A percentile compares a stretch with the other conserved stretches of the same genome.
Conservation (phyloP, 2,888 invertebrate species). For the Trachelus troglodyta region DNA sequence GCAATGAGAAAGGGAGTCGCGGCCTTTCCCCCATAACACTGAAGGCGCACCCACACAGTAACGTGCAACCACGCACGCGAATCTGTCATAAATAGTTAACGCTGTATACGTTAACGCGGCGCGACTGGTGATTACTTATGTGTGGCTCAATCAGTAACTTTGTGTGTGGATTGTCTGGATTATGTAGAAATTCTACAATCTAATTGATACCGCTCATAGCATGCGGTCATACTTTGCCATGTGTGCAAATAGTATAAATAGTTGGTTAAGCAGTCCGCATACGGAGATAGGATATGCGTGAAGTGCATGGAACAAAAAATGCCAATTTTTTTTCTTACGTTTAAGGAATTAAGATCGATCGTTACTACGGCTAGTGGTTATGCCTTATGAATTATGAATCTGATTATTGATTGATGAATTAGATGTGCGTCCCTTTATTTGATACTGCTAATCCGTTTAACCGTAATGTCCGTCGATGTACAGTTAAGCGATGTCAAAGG, state of each 20-base stretch:
- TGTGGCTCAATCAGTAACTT: conserved; percentile 44
- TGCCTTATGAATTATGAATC: neutral
- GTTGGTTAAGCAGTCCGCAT: neutral
- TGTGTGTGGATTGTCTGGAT: conserved; percentile 37
- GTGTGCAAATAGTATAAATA: neutral
- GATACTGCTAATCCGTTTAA: neutral
- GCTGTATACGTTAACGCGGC: neutral
- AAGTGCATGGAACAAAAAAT: neutral
- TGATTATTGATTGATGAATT: neutral
- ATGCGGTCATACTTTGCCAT: neutral
- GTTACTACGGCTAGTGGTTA: neutral
- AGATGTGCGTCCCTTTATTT: neutral
- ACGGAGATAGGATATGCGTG: neutral
- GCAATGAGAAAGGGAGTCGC: conserved; percentile 15
- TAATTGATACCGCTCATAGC: conserved; percentile 45
- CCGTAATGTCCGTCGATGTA: neutral
- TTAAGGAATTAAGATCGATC: neutral
- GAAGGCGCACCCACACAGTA: neutral
- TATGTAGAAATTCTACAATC: conserved; percentile 57
- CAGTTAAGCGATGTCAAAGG: conserved; percentile 9
- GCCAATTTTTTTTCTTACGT: neutral
- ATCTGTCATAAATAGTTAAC: neutral
- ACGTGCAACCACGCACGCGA: neutral
- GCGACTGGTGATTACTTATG: neutral
- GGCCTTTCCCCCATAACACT: neutral